These are phyloP conservation scores for Gnathonemus longibarbis DNA, from an alignment of 2,113 vertebrate genomes.

Conservation along the genomic window DNA sequence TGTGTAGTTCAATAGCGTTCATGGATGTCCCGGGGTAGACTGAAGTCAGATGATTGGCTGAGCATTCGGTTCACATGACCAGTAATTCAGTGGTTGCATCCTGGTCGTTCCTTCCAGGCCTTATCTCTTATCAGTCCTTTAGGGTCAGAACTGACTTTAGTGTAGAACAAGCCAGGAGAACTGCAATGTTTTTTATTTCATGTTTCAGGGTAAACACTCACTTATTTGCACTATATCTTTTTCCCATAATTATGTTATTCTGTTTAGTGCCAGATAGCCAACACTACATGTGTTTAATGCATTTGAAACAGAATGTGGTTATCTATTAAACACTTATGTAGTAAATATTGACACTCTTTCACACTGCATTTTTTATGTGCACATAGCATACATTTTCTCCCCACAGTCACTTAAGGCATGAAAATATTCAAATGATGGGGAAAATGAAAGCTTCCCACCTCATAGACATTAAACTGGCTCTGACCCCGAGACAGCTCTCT, in stretches of 20 bases:
- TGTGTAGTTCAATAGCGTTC: neutral
- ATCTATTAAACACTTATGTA: neutral
- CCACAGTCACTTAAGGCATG: neutral
- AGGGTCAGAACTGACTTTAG: neutral
- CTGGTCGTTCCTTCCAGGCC: neutral
- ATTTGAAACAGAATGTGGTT: neutral
- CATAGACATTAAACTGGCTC: constrained; percentile 79
- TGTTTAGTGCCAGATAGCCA: neutral
- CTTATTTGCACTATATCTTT: neutral
- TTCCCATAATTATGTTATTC: neutral
- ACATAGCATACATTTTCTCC: neutral
- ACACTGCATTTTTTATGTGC: neutral
- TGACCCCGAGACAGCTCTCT: constrained; percentile 74
- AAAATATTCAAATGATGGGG: neutral
- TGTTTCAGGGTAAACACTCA: neutral
- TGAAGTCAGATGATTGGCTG: neutral
- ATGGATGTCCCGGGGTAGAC: neutral
- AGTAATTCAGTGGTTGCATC: neutral
- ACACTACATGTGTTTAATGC: neutral
- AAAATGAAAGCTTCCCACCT: constrained; percentile 54
- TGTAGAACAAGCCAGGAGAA: neutral
- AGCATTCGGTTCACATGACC: neutral
- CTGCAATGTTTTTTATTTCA: neutral
- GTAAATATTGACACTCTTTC: neutral
- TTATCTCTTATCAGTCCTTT: neutral